phyloP scores from a whole-genome alignment of 2,113 vertebrate species.

The Thunnus thynnus region DNA sequence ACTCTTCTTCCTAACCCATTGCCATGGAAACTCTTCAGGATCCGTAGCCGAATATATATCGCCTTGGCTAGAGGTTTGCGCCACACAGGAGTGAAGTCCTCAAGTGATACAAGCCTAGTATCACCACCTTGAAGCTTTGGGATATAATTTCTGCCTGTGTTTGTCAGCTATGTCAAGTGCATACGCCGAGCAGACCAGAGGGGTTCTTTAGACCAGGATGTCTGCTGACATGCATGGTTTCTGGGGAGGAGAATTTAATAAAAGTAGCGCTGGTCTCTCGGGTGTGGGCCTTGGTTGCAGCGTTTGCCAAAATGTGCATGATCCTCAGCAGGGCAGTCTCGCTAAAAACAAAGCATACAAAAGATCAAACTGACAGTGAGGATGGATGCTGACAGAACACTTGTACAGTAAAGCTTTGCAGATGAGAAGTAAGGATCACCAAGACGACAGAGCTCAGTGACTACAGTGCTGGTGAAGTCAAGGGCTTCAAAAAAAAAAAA shows the following conservation, averaged over 20 bases:
- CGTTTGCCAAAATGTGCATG: conserved; percentile 80
- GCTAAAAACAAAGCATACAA: conserved; percentile 66
- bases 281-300: conserved; percentile 79
- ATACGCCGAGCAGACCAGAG: conserved; percentile 61
- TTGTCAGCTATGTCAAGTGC: conserved; percentile 48
- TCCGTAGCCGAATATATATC: conserved; percentile 3
- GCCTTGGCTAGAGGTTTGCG: conserved; percentile 1
- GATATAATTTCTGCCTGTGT: not conserved
- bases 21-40: not conserved
- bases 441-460: not conserved
- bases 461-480: not conserved
- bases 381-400: not conserved
- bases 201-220: conserved; percentile 76
- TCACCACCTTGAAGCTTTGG: not conserved
- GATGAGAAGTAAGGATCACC: not conserved
- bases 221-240: conserved; percentile 84
- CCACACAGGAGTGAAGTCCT: not conserved
- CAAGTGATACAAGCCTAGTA: not conserved
- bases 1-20: conserved; percentile 47
- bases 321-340: conserved; percentile 79
- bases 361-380: not conserved
- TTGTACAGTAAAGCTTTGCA: not conserved
- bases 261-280: conserved; percentile 83
- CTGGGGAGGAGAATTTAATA: conserved; percentile 86
- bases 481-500: too few relatives aligned